Conservation (phyloP, 2,888 invertebrate species). For the Psylliodes chrysocephalus region DNA sequence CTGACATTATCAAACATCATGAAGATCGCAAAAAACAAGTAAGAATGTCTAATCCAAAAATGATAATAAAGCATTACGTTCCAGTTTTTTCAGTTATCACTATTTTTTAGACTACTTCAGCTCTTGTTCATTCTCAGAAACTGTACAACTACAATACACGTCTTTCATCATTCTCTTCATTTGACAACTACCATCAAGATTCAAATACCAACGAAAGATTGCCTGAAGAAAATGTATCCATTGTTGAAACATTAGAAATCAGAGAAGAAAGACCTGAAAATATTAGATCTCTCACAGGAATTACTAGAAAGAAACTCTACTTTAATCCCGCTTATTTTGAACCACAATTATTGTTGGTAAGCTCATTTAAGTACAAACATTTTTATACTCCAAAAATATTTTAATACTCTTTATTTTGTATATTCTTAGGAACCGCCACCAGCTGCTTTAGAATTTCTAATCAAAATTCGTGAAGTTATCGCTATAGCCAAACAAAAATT, state of each 20-base stretch:
- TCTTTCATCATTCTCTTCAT: conserved; percentile 42
- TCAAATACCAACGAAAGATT: conserved; percentile 75
- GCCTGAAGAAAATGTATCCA: conserved; percentile 87
- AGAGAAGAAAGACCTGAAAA: conserved; percentile 74
- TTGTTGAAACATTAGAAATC: conserved; percentile 81
- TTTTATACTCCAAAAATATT: conserved; percentile 22
- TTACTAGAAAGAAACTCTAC: conserved; percentile 81
- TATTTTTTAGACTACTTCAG: conserved; percentile 72
- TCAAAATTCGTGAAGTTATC: conserved; percentile 90
- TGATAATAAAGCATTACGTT: neutral
- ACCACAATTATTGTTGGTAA: conserved; percentile 83
- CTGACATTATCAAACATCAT: conserved; percentile 62
- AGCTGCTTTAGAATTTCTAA: conserved; percentile 88
- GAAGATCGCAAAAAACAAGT: conserved; percentile 61
- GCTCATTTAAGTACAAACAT: no score
- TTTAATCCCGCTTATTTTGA: conserved; percentile 94
- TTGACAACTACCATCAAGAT: conserved; percentile 64
- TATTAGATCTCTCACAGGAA: conserved; percentile 73
- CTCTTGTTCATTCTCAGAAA: conserved; percentile 74
- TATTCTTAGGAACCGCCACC: conserved; percentile 85
- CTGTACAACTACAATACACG: conserved; percentile 30
- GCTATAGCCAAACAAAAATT: conserved; percentile 90
- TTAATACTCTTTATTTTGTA: neutral
- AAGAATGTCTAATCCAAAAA: conserved; percentile 41
- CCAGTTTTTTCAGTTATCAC: conserved; percentile 3